Percentiles rank a stretch among this genome's conserved stretches.
These are phyloP conservation scores for Copsychus sechellarum DNA, from an alignment of 2,113 vertebrate genomes.

Conservation along the genomic window DNA sequence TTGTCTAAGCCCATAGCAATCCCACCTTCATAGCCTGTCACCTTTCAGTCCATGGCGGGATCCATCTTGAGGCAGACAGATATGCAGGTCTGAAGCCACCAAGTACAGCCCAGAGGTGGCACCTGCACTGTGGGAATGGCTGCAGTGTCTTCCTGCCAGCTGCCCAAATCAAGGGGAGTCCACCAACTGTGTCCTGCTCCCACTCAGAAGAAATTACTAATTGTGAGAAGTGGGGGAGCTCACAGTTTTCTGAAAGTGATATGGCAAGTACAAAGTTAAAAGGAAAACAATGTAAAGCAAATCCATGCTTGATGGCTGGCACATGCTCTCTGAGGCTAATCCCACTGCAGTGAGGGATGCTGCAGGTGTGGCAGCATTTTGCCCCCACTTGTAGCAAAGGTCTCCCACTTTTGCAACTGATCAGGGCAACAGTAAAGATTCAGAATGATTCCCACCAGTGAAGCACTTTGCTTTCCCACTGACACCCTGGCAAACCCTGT, in stretches of 20 bases:
- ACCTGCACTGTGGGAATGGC: background rate
- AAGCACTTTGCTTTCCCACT: background rate
- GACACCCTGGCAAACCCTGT: background rate
- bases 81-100: background rate
- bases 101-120: background rate
- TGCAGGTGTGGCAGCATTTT: background rate
- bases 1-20: rapidly evolving
- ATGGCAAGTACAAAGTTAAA: background rate
- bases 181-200: background rate
- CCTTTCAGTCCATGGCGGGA: background rate
- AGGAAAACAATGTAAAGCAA: background rate
- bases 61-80: background rate
- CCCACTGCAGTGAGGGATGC: background rate
- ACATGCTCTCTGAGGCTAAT: rapidly evolving
- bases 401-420: background rate
- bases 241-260: background rate
- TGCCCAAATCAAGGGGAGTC: rapidly evolving
- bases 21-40: background rate
- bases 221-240: background rate
- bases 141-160: background rate
- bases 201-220: background rate
- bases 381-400: background rate
- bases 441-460: background rate
- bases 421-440: background rate
- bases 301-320: rapidly evolving